A percentile compares a stretch with the other conserved stretches of the same genome.
phyloP scores from a whole-genome alignment of 1,140 invertebrate genomes.

The Monochamus saltuarius region DNA sequence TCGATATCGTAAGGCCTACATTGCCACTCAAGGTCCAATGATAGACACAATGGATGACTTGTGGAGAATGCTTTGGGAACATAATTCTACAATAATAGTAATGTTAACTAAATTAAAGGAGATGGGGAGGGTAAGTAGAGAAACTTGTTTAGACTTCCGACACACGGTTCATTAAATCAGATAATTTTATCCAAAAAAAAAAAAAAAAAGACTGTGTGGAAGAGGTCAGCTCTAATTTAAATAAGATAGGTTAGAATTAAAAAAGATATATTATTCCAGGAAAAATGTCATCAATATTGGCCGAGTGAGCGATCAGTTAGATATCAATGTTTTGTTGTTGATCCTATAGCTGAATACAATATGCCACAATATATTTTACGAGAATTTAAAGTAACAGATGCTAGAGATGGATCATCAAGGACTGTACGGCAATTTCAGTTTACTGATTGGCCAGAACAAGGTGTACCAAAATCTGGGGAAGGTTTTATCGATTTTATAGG shows the following conservation, averaged over 20 bases:
- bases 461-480: constrained; percentile 96
- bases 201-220: too few species aligned
- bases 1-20: constrained; percentile 88
- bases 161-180: too few species aligned
- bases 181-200: too few species aligned
- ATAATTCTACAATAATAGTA: constrained; percentile 98
- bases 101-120: constrained; percentile 98
- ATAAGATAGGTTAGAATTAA: too few species aligned
- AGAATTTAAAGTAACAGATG: constrained; percentile 95
- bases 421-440: constrained; percentile 99
- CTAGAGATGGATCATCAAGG: constrained; percentile 90
- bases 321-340: constrained; percentile 96
- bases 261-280: constrained; percentile 57
- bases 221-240: too few species aligned
- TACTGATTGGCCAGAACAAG: constrained; percentile 98
- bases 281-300: constrained; percentile 99
- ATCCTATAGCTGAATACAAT: constrained; percentile 99
- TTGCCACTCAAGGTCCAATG: constrained; percentile 96
- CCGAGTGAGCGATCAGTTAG: constrained; percentile 93
- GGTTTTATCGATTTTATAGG: constrained; percentile 98
- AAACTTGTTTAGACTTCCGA: not conserved
- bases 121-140: constrained; percentile 82
- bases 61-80: constrained; percentile 99
- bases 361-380: constrained; percentile 98
- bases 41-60: constrained; percentile 96